Percentiles rank a stretch among this genome's conserved stretches.
phyloP scores from a whole-genome alignment of 2,113 vertebrate genomes.

The Engraulis encrasicolus region DNA sequence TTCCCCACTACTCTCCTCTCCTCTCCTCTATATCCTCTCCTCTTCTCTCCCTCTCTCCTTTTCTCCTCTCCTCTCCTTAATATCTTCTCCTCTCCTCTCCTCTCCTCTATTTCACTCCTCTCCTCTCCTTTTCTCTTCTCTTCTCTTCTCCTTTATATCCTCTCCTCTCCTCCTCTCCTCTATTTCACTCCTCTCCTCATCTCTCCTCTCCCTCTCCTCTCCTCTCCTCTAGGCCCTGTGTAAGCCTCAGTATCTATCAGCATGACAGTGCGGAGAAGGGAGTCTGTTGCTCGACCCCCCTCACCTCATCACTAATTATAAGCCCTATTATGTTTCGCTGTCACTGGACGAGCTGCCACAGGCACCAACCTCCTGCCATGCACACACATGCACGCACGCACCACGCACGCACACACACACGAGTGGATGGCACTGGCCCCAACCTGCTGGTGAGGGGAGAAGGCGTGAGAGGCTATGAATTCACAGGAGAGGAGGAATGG shows the following conservation, averaged over 20 bases:
- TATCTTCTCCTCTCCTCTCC: not conserved
- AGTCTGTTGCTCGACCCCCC: conserved; percentile 35
- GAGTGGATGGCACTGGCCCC: conserved; percentile 28
- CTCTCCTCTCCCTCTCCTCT: not conserved
- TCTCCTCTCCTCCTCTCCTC: not conserved
- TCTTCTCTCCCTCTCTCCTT: too few species aligned
- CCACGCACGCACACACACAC: too few species aligned
- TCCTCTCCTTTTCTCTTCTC: not conserved
- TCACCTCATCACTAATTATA: conserved; percentile 49
- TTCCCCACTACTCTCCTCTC: not conserved
- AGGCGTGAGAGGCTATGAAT: too few species aligned
- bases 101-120: not conserved
- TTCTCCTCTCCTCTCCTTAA: not conserved
- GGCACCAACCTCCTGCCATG: conserved; percentile 16
- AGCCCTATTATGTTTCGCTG: conserved; percentile 48
- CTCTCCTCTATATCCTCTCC: too few species aligned
- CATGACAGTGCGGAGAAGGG: conserved; percentile 40
- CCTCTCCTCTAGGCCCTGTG: conserved; percentile 8
- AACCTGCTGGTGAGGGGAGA: conserved; percentile 20
- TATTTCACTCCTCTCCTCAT: not conserved
- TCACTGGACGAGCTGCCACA: conserved; percentile 40
- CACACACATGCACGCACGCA: too few species aligned
- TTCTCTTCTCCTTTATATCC: not conserved
- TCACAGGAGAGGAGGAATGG: not conserved
- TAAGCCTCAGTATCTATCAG: conserved; percentile 42